Percentiles rank a stretch among this genome's conserved stretches.
Conservation (phyloP, 2,113 vertebrate species). For the human (Homo sapiens) region GRCh38 chr2:210640001-210640500, state of each 20-base stretch:
- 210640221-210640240: background rate
- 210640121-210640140: background rate
- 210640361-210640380: background rate
- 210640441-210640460: conserved; percentile 48
- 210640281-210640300: background rate
- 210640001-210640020: conserved; percentile 93
- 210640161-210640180: background rate
- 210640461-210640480: background rate
- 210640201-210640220: background rate
- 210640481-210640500: conserved; percentile 48
- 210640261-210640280: background rate
- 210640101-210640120: background rate
- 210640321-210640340: background rate
- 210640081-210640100: background rate
- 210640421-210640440: conserved; percentile 25
- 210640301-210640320: background rate
- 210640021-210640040: conserved; percentile 95
- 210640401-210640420: background rate
- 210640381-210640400: conserved; percentile 21
- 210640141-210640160: background rate
- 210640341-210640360: background rate
- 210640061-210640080: conserved; percentile 82
- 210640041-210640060: conserved; percentile 98
- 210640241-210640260: background rate
- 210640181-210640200: background rate